A percentile compares a stretch with the other conserved stretches of the same genome.
Conservation (phyloP, 2,888 invertebrate genomes). For the Belgica antarctica region DNA sequence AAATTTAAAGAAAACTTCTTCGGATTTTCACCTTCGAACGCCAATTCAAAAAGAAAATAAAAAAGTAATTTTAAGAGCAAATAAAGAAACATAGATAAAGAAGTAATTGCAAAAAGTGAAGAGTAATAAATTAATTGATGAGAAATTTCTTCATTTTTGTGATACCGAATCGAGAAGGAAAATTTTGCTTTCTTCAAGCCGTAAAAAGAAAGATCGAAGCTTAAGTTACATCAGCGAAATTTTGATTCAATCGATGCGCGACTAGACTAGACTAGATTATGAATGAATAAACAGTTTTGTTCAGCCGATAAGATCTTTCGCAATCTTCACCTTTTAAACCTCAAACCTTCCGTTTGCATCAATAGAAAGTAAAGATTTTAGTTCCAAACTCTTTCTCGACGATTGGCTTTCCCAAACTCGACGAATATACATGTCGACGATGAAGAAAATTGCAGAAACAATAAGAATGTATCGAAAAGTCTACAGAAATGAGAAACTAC, state of each 20-base stretch:
- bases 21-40: background rate
- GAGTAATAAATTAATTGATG: slow-evolving; percentile 17
- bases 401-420: no score
- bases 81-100: slow-evolving; percentile 31
- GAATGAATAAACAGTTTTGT: background rate
- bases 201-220: background rate
- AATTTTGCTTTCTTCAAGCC: background rate
- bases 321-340: background rate
- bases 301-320: no score
- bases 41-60: background rate
- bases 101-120: slow-evolving; percentile 4
- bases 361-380: background rate
- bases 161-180: background rate
- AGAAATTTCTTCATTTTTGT: slow-evolving; percentile 25
- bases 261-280: no score
- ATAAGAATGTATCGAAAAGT: slow-evolving; percentile 16
- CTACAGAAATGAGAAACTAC: slow-evolving; percentile 38
- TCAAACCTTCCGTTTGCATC: background rate
- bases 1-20: background rate
- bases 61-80: slow-evolving; percentile 20
- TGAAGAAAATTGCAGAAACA: background rate
- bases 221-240: background rate
- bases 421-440: no score
- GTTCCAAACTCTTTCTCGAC: no score
- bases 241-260: no score